phyloP scores from a whole-genome alignment of 2,888 invertebrate species.

The Agrochola lota region DNA sequence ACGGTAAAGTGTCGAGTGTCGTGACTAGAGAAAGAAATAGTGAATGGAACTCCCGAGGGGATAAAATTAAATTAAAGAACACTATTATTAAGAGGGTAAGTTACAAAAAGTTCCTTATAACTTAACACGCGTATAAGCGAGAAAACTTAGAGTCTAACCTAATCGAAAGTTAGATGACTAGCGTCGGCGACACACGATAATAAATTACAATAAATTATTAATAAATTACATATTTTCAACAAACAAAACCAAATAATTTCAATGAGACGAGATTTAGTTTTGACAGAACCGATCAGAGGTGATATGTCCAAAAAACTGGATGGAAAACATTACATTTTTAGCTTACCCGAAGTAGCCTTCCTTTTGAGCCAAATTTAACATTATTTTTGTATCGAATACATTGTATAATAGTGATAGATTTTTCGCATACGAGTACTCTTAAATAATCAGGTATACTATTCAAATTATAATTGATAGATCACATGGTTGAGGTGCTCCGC shows the following conservation, averaged over 20 bases:
- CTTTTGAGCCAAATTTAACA: constrained; percentile 60
- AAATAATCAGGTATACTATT: constrained; percentile 47
- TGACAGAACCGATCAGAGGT: constrained; percentile 63
- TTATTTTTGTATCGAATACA: constrained; percentile 61
- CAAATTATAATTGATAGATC: constrained; percentile 32
- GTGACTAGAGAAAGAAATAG: constrained; percentile 85
- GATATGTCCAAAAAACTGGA: constrained; percentile 59
- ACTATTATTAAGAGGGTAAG: constrained; percentile 76
- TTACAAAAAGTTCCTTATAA: constrained; percentile 71
- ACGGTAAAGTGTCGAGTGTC: constrained; percentile 75
- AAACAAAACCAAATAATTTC: constrained; percentile 57
- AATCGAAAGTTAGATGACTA: constrained; percentile 87
- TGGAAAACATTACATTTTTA: constrained; percentile 63
- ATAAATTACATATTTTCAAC: constrained; percentile 73
- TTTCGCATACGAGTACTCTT: constrained; percentile 57
- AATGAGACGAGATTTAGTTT: constrained; percentile 55
- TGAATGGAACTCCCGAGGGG: constrained; percentile 75
- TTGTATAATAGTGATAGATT: constrained; percentile 55
- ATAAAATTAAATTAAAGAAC: constrained; percentile 79
- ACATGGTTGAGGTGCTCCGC: neutral
- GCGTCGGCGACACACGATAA: constrained; percentile 80
- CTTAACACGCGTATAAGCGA: constrained; percentile 73
- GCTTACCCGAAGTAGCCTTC: constrained; percentile 62
- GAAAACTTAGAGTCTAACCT: constrained; percentile 81
- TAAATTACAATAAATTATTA: constrained; percentile 81